Evolutionary conservation across 2,888 invertebrate species (phyloP), one percentile per base, ranked within the genome.

Genomic region (Ophion costatus): DNA sequence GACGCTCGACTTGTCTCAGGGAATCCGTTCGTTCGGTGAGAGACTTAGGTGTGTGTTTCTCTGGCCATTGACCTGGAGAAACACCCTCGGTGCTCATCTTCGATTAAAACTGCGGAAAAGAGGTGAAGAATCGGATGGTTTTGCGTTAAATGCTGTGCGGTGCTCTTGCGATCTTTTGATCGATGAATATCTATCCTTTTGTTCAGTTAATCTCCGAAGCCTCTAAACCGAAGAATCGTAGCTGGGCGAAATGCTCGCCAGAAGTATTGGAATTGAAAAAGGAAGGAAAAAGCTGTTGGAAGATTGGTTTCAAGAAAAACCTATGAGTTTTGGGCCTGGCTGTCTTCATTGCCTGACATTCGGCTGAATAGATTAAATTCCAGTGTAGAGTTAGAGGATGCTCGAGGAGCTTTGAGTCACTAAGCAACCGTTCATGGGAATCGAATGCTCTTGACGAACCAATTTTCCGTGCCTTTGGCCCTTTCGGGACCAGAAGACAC

Each of bases 1-100:
- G 42, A 71, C 66, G 59, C 70, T 82, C 66, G 61, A 59, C 79
- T 81, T 80, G 76, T 67, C 79, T 79, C 78, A 82, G 79, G 71
- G 84, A 84, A 84, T 82, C 84, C 82, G 84, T 84, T 82, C 61
- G 79, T 83, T 84, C 81, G 76, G 73, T 57, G 77, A 78, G 61
- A 66, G 63, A 84, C 82, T 82, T 82, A 51, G 82, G 66, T 75
- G 79, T 75, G 66, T 70, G 70, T 79, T 82, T 76, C 79, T 82
- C 51, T 17, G 84, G 82, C 79, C 84, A 71, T 84, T 84, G 82
- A 84, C 82, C 84, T 78, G 69, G 51, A 66, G 75, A 64, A 84
- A 71, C 57, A 29, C 67, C 79, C 66, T 24, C 29, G 74, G 80
- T 71, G 63, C 29, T 74, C 73, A 76, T 70, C 75, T 63, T n/a